phyloP scores from a whole-genome alignment of 2,113 vertebrate genomes.

The Zosterops pallidus region DNA sequence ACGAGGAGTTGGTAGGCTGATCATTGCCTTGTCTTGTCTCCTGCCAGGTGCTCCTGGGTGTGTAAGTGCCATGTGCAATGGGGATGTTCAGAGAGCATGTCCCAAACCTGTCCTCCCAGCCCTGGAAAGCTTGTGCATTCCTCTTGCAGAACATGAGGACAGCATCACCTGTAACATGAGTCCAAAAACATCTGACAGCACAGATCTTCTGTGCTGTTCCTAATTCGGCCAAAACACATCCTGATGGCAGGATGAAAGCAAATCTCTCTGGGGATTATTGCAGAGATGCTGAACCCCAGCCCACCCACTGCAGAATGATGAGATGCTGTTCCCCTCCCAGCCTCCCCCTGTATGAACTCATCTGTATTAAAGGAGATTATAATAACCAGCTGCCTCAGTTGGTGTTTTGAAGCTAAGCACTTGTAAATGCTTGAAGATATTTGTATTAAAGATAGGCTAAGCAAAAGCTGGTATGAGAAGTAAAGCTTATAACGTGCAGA shows the following conservation, averaged over 20 bases:
- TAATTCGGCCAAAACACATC: neutral
- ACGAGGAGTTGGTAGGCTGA: neutral
- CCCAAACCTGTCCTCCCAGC: neutral
- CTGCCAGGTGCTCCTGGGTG: rapidly evolving
- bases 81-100: neutral
- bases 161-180: neutral
- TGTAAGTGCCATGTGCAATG: neutral
- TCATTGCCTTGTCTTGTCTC: neutral
- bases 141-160: neutral
- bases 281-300: neutral
- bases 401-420: neutral
- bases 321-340: neutral
- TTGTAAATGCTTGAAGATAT: neutral
- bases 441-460: conserved; percentile 1
- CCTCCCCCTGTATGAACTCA: neutral
- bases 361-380: neutral
- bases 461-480: neutral
- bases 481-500: neutral
- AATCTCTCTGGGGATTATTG: neutral
- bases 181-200: rapidly evolving
- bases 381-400: neutral
- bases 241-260: neutral
- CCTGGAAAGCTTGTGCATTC: neutral
- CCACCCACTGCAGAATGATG: neutral
- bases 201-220: neutral